Percentiles rank a stretch among this genome's conserved stretches.
Evolutionary conservation across 1,140 invertebrate species (phyloP).

Genomic region (Trinorchestia longiramus): DNA sequence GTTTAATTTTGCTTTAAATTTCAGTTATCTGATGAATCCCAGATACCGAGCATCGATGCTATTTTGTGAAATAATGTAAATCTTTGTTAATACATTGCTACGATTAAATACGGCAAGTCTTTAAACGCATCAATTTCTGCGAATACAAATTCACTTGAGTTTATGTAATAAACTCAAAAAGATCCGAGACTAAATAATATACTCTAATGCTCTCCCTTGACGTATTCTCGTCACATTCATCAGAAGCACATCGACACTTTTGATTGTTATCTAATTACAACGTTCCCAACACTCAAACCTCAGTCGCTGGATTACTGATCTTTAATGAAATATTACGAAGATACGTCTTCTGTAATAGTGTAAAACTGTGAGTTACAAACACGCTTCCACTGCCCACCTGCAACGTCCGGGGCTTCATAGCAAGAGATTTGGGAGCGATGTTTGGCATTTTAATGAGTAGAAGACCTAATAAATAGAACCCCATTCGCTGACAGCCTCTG

Average conservation of each 20-base stretch:
- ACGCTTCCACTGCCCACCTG: not conserved
- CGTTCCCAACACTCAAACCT: not conserved
- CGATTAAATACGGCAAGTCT: not conserved
- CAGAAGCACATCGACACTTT: not conserved
- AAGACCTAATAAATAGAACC: not conserved
- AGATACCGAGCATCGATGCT: too few species aligned
- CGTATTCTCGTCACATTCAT: not conserved
- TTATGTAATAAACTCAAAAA: not conserved
- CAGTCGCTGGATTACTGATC: not conserved
- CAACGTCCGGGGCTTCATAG: not conserved
- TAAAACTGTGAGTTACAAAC: not conserved
- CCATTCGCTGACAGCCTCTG: not conserved
- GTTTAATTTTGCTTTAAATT: too few species aligned
- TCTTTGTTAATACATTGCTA: not conserved
- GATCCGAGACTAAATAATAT: not conserved
- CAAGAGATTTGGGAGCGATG: not conserved
- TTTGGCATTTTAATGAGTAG: not conserved
- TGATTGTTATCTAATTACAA: not conserved
- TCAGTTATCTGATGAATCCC: too few species aligned
- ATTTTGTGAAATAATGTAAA: not conserved
- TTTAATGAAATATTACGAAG: not conserved
- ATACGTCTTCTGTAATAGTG: not conserved
- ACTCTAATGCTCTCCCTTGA: not conserved
- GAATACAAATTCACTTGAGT: not conserved
- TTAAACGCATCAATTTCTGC: not conserved